Conservation (phyloP, 92 coral and sea anemone genomes). For the Paragorgia papillata region DNA sequence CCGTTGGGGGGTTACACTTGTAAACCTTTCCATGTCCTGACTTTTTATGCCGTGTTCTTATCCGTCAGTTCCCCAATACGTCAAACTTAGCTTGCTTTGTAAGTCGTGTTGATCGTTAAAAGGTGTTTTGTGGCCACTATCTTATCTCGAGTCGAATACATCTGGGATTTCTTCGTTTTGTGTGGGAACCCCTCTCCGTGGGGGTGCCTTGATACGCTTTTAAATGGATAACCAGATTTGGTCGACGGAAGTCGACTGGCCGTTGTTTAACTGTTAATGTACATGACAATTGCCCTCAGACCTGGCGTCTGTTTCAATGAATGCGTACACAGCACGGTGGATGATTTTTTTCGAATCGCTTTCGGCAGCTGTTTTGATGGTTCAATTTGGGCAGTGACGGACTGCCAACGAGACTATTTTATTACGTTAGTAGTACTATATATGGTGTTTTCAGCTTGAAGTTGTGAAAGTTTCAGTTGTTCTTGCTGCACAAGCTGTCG, state of each 20-base stretch:
- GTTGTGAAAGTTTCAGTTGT: no score
- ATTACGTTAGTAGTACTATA: no score
- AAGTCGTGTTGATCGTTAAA: background rate
- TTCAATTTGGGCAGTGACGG: no score
- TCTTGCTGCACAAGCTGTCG: no score
- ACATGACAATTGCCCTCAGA: conserved; percentile 22
- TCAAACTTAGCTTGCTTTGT: background rate
- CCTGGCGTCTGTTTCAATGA: background rate
- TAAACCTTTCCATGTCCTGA: background rate
- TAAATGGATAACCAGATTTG: conserved; percentile 12
- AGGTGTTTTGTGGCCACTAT: background rate
- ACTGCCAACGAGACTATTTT: no score
- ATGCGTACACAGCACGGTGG: background rate
- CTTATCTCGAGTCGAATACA: background rate
- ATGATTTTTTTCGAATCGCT: background rate
- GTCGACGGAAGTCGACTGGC: background rate
- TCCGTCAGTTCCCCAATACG: no score
- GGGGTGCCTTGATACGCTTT: background rate
- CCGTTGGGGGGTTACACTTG: background rate
- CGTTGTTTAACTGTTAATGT: conserved; percentile 31
- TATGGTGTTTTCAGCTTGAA: no score
- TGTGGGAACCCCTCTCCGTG: background rate
- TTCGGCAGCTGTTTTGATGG: no score
- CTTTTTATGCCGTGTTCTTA: no score
- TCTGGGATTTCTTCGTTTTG: background rate